Percentiles rank a stretch among this genome's conserved stretches.
phyloP scores from a whole-genome alignment of 2,888 invertebrate genomes.

The Drosophila multiciliata region DNA sequence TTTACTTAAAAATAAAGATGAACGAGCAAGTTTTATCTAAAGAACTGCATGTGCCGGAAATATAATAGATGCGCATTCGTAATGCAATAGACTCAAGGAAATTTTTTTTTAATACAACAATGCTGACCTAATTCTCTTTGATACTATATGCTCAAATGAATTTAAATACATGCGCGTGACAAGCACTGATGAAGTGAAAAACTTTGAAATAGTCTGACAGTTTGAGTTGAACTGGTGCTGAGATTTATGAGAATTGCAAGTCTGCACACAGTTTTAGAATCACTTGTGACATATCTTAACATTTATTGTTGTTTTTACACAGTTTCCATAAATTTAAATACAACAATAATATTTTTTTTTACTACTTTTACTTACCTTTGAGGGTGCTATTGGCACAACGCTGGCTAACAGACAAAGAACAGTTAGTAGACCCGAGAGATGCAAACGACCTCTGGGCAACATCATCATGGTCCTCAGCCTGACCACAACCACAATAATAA shows the following conservation, averaged over 20 bases:
- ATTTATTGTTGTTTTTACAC: not conserved
- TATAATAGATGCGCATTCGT: constrained; percentile 37
- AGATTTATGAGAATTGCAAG: not conserved
- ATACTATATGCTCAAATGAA: constrained; percentile 12
- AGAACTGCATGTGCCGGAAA: constrained; percentile 66
- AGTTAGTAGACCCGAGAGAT: constrained; percentile 84
- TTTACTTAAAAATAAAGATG: not conserved
- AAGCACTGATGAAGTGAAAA: not conserved
- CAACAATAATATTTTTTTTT: not conserved
- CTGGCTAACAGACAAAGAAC: constrained; percentile 74
- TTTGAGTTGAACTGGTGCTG: constrained; percentile 22
- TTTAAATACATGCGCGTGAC: not conserved
- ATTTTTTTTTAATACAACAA: constrained; percentile 42
- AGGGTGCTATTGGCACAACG: constrained; percentile 67
- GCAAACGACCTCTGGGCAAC: constrained; percentile 83
- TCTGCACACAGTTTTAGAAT: constrained; percentile 13
- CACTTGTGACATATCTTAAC: not conserved
- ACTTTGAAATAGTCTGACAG: constrained; percentile 4
- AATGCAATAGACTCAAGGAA: constrained; percentile 27
- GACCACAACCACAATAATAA: constrained; percentile 32
- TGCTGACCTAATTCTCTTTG: constrained; percentile 63
- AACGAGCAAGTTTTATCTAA: constrained; percentile 39
- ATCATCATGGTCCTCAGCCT: constrained; percentile 78
- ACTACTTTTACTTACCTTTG: constrained; percentile 79
- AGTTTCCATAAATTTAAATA: not conserved